These are phyloP conservation scores for Drosophila diplacantha DNA, from an alignment of 2,888 invertebrate species.

Conservation along the genomic window DNA sequence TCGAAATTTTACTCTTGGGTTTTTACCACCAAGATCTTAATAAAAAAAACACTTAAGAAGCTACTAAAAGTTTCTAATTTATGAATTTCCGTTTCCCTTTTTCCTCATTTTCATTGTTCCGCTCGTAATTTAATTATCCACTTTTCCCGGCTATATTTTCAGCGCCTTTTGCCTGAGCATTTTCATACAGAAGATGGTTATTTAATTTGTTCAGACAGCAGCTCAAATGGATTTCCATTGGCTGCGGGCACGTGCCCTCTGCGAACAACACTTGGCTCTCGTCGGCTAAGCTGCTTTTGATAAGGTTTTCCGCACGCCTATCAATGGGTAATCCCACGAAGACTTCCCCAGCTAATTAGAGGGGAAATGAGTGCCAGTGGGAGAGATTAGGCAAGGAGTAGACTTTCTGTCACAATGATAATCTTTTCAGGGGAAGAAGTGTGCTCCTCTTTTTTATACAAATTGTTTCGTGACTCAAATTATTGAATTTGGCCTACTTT, in stretches of 20 bases:
- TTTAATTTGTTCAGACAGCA: slow-evolving; percentile 30
- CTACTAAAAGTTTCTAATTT: background rate
- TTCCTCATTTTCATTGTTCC: background rate
- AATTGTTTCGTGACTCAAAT: slow-evolving; percentile 6
- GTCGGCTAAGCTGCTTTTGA: slow-evolving; percentile 6
- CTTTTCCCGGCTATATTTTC: background rate
- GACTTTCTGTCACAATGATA: slow-evolving; percentile 14
- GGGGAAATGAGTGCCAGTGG: background rate
- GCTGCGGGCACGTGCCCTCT: slow-evolving; percentile 9
- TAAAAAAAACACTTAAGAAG: background rate
- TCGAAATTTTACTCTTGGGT: background rate
- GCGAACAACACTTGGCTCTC: background rate
- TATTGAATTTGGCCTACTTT: background rate
- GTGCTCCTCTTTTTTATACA: background rate
- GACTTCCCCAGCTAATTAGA: slow-evolving; percentile 25
- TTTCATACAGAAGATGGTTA: slow-evolving; percentile 23
- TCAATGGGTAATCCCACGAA: slow-evolving; percentile 27
- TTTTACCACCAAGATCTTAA: background rate
- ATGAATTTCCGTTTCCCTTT: background rate
- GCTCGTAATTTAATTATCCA: slow-evolving; percentile 6
- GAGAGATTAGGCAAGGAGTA: slow-evolving; percentile 4
- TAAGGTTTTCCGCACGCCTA: slow-evolving; percentile 26
- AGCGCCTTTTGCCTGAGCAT: slow-evolving; percentile 7
- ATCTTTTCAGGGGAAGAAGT: background rate
- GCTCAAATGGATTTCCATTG: slow-evolving; percentile 24